Evolutionary conservation across 1,140 invertebrate species (phyloP).

Genomic region (Chironomus striatipennis): DNA sequence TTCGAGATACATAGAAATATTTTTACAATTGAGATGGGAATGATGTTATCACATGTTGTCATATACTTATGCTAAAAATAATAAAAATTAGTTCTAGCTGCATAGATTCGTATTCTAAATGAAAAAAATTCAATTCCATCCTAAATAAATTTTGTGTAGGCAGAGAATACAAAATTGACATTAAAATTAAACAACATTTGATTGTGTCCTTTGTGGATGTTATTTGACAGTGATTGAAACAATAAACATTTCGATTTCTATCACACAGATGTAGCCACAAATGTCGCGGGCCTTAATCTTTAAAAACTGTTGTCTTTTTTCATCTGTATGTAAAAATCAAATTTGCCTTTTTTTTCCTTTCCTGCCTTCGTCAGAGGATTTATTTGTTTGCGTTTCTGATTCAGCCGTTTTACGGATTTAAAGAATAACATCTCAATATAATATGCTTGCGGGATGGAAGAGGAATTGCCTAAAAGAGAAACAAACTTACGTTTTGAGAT

Average conservation of each 20-base stretch:
- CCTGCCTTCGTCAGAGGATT: background rate
- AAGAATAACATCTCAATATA: conserved; percentile 18
- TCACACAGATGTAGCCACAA: background rate
- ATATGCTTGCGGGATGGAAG: background rate
- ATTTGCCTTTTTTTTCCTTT: background rate
- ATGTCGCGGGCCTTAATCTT: background rate
- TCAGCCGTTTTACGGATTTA: conserved; percentile 10
- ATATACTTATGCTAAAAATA: background rate
- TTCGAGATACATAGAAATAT: conserved; percentile 1
- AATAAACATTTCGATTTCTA: background rate
- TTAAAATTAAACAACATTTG: background rate
- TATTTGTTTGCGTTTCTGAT: conserved; percentile 24
- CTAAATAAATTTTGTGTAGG: too few species aligned
- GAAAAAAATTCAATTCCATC: too few species aligned
- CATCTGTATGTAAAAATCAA: background rate
- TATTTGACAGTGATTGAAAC: too few species aligned
- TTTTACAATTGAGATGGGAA: background rate
- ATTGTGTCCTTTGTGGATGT: too few species aligned
- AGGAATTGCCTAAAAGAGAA: conserved; percentile 16
- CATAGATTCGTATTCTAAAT: too few species aligned
- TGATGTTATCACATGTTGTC: conserved; percentile 21
- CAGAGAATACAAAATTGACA: background rate
- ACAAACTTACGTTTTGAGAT: conserved; percentile 19
- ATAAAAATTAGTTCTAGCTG: too few species aligned
- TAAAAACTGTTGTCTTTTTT: background rate